A percentile compares a stretch with the other conserved stretches of the same genome.
Conservation (phyloP, 2,888 invertebrate species). For the Dolomedes plantarius region DNA sequence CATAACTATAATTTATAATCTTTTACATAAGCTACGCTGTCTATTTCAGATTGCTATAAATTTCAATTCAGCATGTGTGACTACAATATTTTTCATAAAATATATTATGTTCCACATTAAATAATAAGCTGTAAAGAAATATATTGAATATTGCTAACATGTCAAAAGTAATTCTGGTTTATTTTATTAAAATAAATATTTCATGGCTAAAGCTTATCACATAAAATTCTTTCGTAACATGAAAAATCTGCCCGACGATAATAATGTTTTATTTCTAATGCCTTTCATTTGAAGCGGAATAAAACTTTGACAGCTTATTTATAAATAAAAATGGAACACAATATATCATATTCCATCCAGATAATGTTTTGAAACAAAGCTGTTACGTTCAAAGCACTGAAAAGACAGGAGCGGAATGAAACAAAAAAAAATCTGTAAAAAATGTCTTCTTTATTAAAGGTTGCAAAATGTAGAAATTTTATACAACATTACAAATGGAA, state of each 20-base stretch:
- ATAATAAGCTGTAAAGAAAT: too few relatives aligned
- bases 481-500: slow-evolving; percentile 42
- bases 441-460: slow-evolving; percentile 12
- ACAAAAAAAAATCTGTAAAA: not conserved
- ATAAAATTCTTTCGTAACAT: too few relatives aligned
- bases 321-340: not conserved
- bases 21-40: too few relatives aligned
- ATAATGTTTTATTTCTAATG: not conserved
- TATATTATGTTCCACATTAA: too few relatives aligned
- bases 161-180: too few relatives aligned
- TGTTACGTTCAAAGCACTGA: not conserved
- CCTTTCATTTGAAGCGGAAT: not conserved
- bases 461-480: slow-evolving; percentile 13
- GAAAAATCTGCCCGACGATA: not conserved
- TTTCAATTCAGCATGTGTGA: too few relatives aligned
- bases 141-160: too few relatives aligned
- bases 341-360: not conserved
- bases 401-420: not conserved
- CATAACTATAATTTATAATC: too few relatives aligned
- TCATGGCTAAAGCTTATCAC: too few relatives aligned
- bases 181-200: too few relatives aligned
- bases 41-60: too few relatives aligned
- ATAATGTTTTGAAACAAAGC: not conserved
- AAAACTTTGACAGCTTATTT: not conserved
- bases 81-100: too few relatives aligned